These are phyloP conservation scores for Darevskia nairensis DNA, from an alignment of 2,797 vertebrate genomes.

Conservation along the genomic window DNA sequence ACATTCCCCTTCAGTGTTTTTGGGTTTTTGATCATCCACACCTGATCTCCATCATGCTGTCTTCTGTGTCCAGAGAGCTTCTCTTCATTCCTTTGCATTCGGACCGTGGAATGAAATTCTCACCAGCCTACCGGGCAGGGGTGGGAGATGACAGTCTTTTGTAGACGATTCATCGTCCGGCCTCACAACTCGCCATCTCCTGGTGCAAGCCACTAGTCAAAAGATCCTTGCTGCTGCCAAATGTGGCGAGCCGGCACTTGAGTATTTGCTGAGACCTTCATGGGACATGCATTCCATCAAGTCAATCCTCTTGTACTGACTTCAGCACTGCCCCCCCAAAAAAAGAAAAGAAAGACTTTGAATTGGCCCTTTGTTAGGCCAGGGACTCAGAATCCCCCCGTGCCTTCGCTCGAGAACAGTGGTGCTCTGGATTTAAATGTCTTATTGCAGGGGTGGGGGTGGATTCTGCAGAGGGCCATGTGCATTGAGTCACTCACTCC, in stretches of 20 bases:
- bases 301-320: background rate
- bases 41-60: background rate
- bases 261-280: background rate
- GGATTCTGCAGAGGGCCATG: no score
- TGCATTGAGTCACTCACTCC: no score
- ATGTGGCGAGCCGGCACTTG: background rate
- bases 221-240: background rate
- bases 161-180: background rate
- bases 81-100: background rate
- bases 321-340: background rate
- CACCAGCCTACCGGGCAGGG: background rate
- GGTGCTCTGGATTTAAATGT: no score
- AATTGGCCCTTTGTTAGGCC: background rate
- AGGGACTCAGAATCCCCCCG: background rate
- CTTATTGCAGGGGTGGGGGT: no score
- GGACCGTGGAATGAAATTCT: background rate
- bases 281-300: background rate
- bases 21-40: background rate
- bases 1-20: background rate
- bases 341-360: no score
- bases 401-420: no score
- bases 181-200: background rate
- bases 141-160: background rate
- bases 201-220: background rate
- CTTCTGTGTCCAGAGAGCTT: background rate